Evolutionary conservation across 2,888 invertebrate species (phyloP).

Genomic region (Sialis lutaria): DNA sequence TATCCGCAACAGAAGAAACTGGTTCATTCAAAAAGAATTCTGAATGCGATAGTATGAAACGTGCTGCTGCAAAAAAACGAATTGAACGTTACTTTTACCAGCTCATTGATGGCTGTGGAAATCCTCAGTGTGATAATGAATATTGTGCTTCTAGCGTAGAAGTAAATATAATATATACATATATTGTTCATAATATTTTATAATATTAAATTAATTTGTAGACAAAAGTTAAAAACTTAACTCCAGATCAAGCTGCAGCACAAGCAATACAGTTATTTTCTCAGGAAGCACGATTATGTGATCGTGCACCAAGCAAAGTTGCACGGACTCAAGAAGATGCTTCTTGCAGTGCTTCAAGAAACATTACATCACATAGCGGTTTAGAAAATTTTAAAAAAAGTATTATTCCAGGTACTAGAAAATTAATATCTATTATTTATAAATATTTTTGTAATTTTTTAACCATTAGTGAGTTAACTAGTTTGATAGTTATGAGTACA

Average conservation of each 20-base stretch:
- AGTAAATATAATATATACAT: constrained; percentile 29
- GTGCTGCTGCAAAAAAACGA: constrained; percentile 63
- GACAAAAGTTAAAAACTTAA: constrained; percentile 45
- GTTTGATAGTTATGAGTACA: too few relatives aligned
- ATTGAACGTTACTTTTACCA: constrained; percentile 90
- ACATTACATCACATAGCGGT: not conserved
- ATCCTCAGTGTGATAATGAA: constrained; percentile 68
- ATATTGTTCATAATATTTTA: not conserved
- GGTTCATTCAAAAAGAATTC: constrained; percentile 15
- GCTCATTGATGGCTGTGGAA: constrained; percentile 82
- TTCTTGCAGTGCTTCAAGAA: not conserved
- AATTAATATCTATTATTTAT: not conserved
- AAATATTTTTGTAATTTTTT: not conserved
- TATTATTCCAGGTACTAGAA: constrained; percentile 1
- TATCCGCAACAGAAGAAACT: constrained; percentile 10
- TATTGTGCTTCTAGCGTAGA: constrained; percentile 82
- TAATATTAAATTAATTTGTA: not conserved
- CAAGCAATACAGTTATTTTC: constrained; percentile 75
- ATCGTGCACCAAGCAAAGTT: constrained; percentile 53
- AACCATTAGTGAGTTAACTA: too few relatives aligned
- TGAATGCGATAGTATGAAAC: constrained; percentile 49
- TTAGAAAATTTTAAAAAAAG: not conserved
- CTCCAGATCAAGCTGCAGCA: constrained; percentile 81
- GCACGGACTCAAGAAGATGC: constrained; percentile 33
- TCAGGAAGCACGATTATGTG: constrained; percentile 70